A percentile compares a stretch with the other conserved stretches of the same genome.
Conservation (phyloP, 92 coral and sea anemone genomes). For the Phenganax marumi region DNA sequence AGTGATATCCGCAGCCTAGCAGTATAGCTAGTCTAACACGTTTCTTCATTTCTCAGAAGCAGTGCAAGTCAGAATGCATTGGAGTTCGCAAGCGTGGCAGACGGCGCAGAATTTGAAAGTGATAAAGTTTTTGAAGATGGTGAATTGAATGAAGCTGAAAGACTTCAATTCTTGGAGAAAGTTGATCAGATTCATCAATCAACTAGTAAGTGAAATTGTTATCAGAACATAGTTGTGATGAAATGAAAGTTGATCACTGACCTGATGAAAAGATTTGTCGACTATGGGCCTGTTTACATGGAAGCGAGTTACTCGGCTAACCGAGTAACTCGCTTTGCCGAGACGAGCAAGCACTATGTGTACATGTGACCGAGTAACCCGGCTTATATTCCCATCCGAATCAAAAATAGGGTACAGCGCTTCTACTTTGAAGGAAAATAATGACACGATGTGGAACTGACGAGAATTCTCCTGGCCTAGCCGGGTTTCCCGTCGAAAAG, state of each 20-base stretch:
- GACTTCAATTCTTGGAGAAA: conserved; percentile 73
- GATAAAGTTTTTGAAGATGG: conserved; percentile 76
- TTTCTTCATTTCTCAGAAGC: not conserved
- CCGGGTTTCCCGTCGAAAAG: no score
- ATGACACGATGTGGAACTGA: no score
- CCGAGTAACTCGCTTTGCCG: no score
- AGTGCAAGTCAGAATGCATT: conserved; percentile 39
- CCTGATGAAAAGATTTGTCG: no score
- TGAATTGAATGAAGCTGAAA: conserved; percentile 56
- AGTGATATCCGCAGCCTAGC: not conserved
- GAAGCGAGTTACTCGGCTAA: no score
- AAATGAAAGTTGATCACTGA: not conserved
- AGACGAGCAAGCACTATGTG: no score
- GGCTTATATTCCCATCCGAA: no score
- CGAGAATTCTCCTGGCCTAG: no score
- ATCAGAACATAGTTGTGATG: not conserved
- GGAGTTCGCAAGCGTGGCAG: conserved; percentile 66
- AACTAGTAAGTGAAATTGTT: conserved; percentile 55
- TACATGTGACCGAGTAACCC: no score
- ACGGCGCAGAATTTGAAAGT: conserved; percentile 87
- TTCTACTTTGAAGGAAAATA: no score
- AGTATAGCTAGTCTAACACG: not conserved
- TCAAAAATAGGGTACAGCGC: no score
- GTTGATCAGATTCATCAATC: conserved; percentile 66
- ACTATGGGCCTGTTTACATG: no score